Conservation (phyloP, 2,797 vertebrate genomes). For the Alauda arvensis region DNA sequence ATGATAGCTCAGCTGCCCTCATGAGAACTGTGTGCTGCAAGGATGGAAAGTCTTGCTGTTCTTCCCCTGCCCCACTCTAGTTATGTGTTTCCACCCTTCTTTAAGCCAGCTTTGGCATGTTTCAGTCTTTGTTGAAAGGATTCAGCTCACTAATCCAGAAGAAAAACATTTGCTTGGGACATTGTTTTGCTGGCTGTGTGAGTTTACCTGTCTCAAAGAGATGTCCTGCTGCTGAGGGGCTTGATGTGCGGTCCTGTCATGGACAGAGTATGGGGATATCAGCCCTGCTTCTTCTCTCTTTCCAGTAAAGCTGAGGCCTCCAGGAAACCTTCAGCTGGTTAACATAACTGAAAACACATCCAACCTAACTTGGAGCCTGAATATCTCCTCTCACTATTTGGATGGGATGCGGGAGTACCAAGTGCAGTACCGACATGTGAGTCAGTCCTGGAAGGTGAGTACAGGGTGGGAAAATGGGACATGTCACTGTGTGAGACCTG, state of each 20-base stretch:
- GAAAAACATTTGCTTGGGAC: not conserved
- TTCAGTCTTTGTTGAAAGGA: not conserved
- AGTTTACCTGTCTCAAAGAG: not conserved
- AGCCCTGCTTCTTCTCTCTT: not conserved
- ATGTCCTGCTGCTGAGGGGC: not conserved
- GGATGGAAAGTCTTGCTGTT: not conserved
- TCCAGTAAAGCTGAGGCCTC: conserved; percentile 68
- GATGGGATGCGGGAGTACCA: conserved; percentile 33
- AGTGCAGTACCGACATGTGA: not conserved
- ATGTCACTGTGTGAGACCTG: accelerated
- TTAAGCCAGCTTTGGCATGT: not conserved
- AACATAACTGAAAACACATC: conserved; percentile 18
- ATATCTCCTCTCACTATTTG: conserved; percentile 66
- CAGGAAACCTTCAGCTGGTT: conserved; percentile 39
- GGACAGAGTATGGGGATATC: not conserved
- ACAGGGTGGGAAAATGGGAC: not conserved
- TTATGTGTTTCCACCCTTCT: not conserved
- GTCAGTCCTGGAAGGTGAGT: conserved; percentile 63
- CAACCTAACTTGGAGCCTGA: conserved; percentile 65
- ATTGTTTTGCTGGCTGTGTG: not conserved
- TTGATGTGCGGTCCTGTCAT: not conserved
- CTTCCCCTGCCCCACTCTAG: not conserved
- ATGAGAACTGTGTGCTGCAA: not conserved
- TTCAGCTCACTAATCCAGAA: not conserved
- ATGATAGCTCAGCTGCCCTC: not conserved